Evolutionary conservation across 2,888 invertebrate genomes (phyloP), one percentile per base, ranked within the genome.

Genomic region (Drosophila aldrichi): DNA sequence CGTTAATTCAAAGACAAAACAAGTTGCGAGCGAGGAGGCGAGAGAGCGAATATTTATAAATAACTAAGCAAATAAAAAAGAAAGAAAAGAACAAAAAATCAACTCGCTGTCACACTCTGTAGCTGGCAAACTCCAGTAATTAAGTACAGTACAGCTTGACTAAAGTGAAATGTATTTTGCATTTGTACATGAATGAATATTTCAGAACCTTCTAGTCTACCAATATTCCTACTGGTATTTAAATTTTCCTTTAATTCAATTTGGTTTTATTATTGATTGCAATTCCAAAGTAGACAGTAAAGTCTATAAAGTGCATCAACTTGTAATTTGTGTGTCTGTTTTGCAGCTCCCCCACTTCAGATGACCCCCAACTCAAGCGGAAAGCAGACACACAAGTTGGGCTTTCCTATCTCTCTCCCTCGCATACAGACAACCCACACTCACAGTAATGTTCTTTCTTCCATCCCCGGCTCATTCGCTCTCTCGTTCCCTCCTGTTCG

Each of bases 1-100:
- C 51, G 70, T 74, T 70, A 79, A 74, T 78, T 79, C 32, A 63
- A 66, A 78, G 49, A 18, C 54, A 58, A 74, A 70, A 74, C 63
- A 61, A 70, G 60, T 67, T 79, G 22, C n/a, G 36, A 14, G 14
- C 40, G 20, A 34, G 12, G 25, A 12, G 58, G 12, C 25, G n/a
- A 43, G 44, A 43, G 34, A 61, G 14, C 38, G 16, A 55, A 43
- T 22, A 32, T 32, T 43, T 55, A 38, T 62, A 62, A 43, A 56
- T 41, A 44, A 36, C 2, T 36, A 32, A 32, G 32, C 8, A 32
- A 32, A 32, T 36, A 36, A 38, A 16, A 38, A 8, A 29, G 29
- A 29, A 29, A 36, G 0, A 36, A 38, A 38, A 38, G 41, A 12
- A 36, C 1, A 36, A 38, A 38, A 38, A 44, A 12, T 66, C 4